Evolutionary conservation across 2,797 vertebrate genomes (phyloP), one percentile per base, ranked within the genome.

Genomic region (Rhinophrynus dorsalis): DNA sequence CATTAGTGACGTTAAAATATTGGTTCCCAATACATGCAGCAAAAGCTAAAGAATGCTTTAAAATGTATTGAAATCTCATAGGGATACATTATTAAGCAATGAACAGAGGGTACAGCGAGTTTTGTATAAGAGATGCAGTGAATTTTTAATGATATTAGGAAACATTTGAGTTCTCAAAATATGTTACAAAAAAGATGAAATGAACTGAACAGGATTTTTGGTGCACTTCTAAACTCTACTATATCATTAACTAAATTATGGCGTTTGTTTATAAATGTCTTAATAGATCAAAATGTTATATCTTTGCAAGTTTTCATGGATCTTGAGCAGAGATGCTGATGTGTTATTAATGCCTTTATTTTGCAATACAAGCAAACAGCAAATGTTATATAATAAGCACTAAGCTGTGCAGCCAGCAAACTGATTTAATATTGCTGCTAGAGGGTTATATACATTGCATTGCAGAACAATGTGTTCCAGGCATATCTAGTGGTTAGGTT

Each of bases 191-290:
- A 33, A 11, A 23, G 12, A 30, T 17, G 3, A 50, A 58, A 27
- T 26, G 40, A 17, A 11, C 23, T 64, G n/a, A 27, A 29, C 11
- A 32, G 45, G 3, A 59, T 64, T 56, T 20, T 64, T 27, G 42
- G 40, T 64, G 45, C 20, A 29, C 27, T 63, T 64, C 42, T 57
- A 38, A 38, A 20, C 21, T 64, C 44, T 63, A 42, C 42, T n/a
- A 64, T 64, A 72, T 52, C 69, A 58, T 72, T 72, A 72, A 66
- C 61, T 65, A 51, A 72, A 72, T 72, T 72, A 65, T 65, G 61
- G 42, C 45, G 59, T 65, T 72, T 72, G 61, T 52, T 72, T 45
- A 72, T 52, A 72, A 65, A 63, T 72, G 69, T 72, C 69, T 38
- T 58, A 65, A n/a, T 58, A 51, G 21, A 66, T 72, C 54, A 72